Evolutionary conservation across 1,140 invertebrate genomes (phyloP).

Genomic region (Brachionus plicatilis): DNA sequence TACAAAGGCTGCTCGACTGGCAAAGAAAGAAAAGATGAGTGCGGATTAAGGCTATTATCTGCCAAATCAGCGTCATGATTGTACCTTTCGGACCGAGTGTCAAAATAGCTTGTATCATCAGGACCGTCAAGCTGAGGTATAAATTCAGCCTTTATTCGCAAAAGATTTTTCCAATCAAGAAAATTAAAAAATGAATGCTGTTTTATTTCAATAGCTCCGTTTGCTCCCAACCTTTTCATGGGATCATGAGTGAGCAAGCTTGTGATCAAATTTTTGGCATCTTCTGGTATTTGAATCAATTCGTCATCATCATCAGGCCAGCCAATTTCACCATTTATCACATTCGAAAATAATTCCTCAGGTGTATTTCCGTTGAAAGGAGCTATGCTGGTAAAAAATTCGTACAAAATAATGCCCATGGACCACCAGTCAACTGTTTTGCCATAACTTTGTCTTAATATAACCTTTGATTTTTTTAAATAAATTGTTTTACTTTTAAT

Average conservation of each 20-base stretch:
- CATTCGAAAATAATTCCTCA: slow-evolving; percentile 95
- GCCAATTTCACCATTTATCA: slow-evolving; percentile 90
- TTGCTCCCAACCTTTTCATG: slow-evolving; percentile 83
- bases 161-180: slow-evolving; percentile 89
- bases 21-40: background rate
- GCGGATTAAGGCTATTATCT: background rate
- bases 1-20: slow-evolving; percentile 42
- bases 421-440: slow-evolving; percentile 99
- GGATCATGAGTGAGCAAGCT: slow-evolving; percentile 84
- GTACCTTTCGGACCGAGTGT: slow-evolving; percentile 34
- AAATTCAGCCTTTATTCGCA: slow-evolving; percentile 96
- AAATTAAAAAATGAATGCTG: slow-evolving; percentile 86
- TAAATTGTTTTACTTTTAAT: slow-evolving; percentile 61
- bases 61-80: background rate
- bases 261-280: slow-evolving; percentile 85
- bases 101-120: slow-evolving; percentile 97
- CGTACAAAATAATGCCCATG: slow-evolving; percentile 96
- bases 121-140: slow-evolving; percentile 94
- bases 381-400: slow-evolving; percentile 95
- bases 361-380: slow-evolving; percentile 98
- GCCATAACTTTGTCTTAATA: slow-evolving; percentile 66
- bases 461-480: slow-evolving; percentile 48
- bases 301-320: slow-evolving; percentile 84
- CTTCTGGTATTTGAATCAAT: slow-evolving; percentile 73
- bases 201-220: slow-evolving; percentile 89